Evolutionary conservation across 2,113 vertebrate genomes (phyloP), one percentile per base, ranked within the genome.

Genomic region (Oryzias curvinotus): DNA sequence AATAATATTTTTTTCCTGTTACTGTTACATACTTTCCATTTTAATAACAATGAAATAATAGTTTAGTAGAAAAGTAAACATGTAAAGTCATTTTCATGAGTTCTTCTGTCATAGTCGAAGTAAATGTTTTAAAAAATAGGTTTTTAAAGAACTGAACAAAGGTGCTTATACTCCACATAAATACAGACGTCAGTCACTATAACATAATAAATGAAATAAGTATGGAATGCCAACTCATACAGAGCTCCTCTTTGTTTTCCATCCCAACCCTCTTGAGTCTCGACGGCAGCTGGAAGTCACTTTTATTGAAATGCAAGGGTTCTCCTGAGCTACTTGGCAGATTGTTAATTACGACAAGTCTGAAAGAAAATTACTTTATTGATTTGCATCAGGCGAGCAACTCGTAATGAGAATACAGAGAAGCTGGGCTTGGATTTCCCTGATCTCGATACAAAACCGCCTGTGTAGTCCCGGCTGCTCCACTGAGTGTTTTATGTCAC

Each of bases 341-440:
- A 84, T 78, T 87, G 87, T 89, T 89, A 87, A 90, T 89, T 87
- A 86, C 76, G 21, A 80, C 60, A 66, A 67, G 80, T 82, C 80
- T 79, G 73, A 70, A 68, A 62, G 76, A 86, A 90, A 89, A 90
- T 86, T 83, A 86, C 87, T 88, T 86, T 87, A 87, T 89, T 36
- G 83, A 89, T 90, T 86, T 84, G 77, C 80, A 84, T 86, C 75
- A 57, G 55, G 62, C 52, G 28, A 12, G 62, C 56, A 36, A 52
- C 69, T 80, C 57, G 10, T 54, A 63, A 57, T 5, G 64, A 55
- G 82, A 85, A 80, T 65, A 65, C 73, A 66, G 51, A 80, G 59
- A 47, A 17, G 58, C 43, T 10, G 42, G 28, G 53, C 26, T 42
- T 16, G 3, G 52, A 60, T 62, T 45, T 69, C 57, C 61, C 67